These are phyloP conservation scores for Crax fasciolata DNA, from an alignment of 2,797 vertebrate species.

Conservation along the genomic window DNA sequence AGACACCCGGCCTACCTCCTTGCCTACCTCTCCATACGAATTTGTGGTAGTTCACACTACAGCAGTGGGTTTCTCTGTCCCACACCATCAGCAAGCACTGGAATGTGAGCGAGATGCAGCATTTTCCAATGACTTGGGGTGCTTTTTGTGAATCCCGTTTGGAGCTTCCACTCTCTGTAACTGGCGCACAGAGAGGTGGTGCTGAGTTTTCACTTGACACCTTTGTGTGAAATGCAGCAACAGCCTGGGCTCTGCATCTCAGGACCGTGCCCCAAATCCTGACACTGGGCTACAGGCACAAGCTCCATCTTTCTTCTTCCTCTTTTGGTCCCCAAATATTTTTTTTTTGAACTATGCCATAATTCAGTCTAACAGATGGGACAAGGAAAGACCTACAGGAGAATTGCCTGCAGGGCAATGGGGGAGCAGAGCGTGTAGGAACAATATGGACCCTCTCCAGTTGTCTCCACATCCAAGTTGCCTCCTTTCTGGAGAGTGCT, in stretches of 20 bases:
- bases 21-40: not conserved
- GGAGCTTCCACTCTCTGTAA: not conserved
- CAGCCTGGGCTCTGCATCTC: not conserved
- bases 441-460: not conserved
- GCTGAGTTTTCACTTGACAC: accelerated
- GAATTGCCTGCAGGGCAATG: not conserved
- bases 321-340: not conserved
- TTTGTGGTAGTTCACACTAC: not conserved
- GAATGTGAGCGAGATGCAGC: not conserved
- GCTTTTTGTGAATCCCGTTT: not conserved
- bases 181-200: not conserved
- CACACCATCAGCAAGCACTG: accelerated
- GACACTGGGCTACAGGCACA: not conserved
- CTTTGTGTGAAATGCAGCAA: not conserved
- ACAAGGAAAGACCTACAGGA: not conserved
- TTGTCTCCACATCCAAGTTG: not conserved
- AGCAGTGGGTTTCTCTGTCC: not conserved
- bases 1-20: not conserved
- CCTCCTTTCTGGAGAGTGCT: not conserved
- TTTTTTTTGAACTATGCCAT: not conserved
- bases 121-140: not conserved
- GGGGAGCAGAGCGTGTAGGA: not conserved
- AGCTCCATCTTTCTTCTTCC: not conserved
- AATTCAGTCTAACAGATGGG: not conserved
- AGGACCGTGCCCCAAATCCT: not conserved